Evolutionary conservation across 2,797 vertebrate species (phyloP), one percentile per base, ranked within the genome.

Genomic region (Simalia tracyae): DNA sequence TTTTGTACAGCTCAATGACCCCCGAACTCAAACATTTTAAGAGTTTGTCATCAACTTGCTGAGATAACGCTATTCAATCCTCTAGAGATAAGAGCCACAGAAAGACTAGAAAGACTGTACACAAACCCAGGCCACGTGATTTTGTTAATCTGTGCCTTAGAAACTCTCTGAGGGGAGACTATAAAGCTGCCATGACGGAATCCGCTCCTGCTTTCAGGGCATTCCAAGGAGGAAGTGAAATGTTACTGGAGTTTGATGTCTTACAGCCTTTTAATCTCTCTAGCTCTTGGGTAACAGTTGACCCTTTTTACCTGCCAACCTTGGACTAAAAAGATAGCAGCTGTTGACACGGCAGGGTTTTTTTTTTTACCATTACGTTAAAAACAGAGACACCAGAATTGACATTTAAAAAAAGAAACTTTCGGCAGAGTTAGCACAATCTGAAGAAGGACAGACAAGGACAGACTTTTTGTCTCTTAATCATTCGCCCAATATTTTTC

Each of bases 11-110:
- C 89, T 26, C 91, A 76, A 4, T 94, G 95, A 96, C 89, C 94
- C n/a, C 92, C 94, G 19, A 85, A 91, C 91, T 93, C 92, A 97
- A 97, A 96, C 7, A 5, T 95, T 76, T 95, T 93, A 5, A 93
- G 90, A 66, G 54, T 89, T 95, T 4, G 6, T 95, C 94, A 95
- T 91, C 92, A 90, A 76, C 68, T 94, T 94, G 94, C 95, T 96
- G 94, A 96, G 90, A 72, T 89, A 92, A 95, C 84, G 94, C 95
- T 96, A 96, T 95, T 92, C 88, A 0, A 2, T 54, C 64, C 24
- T 95, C 92, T 54, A 76, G 85, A 93, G 50, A 91, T 87, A 89
- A 76, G 60, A 1, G 0, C 28, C 92, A 59, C 61, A 91, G 81
- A 90, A 89, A 92, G 4, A 66, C 88, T 15, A 91, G 81, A 90